Percentiles rank a stretch among this genome's conserved stretches.
Evolutionary conservation across 1,140 invertebrate species (phyloP).

Genomic region (Spodoptera litura): DNA sequence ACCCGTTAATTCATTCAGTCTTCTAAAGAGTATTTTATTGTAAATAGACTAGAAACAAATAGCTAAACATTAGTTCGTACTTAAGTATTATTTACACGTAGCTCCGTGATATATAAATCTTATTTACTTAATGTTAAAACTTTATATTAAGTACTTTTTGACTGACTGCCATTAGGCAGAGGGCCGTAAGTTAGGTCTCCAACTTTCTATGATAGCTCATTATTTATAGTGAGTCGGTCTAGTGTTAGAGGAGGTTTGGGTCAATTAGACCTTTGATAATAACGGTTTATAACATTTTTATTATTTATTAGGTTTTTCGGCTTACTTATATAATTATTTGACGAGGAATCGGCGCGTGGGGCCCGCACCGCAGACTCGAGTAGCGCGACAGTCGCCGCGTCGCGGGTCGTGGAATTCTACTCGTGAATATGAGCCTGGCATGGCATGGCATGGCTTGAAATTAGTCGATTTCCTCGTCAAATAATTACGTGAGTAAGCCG

Average conservation of each 20-base stretch:
- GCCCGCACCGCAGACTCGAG: no score
- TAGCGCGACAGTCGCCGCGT: no score
- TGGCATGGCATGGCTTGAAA: no score
- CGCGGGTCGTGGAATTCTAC: no score
- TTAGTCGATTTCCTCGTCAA: no score
- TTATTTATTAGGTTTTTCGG: no score
- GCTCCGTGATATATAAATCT: constrained; percentile 25
- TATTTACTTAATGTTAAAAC: constrained; percentile 29
- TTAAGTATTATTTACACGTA: constrained; percentile 15
- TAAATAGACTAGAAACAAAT: not conserved
- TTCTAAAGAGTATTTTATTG: not conserved
- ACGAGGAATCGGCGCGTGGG: no score
- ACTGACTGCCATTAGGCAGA: constrained; percentile 2
- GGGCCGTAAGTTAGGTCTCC: constrained; percentile 1
- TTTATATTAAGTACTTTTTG: constrained; percentile 26
- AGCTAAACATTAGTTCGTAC: not conserved
- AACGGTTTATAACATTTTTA: not conserved
- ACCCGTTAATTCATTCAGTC: not conserved
- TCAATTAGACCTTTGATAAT: not conserved
- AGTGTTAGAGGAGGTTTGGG: constrained; percentile 2
- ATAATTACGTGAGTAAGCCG: no score
- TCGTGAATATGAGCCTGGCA: no score
- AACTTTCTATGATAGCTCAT: constrained; percentile 16
- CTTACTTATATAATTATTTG: no score
- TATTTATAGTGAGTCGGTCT: constrained; percentile 10